Evolutionary conservation across 2,888 invertebrate genomes (phyloP).

Genomic region (Lordiphosa fenestrarum): DNA sequence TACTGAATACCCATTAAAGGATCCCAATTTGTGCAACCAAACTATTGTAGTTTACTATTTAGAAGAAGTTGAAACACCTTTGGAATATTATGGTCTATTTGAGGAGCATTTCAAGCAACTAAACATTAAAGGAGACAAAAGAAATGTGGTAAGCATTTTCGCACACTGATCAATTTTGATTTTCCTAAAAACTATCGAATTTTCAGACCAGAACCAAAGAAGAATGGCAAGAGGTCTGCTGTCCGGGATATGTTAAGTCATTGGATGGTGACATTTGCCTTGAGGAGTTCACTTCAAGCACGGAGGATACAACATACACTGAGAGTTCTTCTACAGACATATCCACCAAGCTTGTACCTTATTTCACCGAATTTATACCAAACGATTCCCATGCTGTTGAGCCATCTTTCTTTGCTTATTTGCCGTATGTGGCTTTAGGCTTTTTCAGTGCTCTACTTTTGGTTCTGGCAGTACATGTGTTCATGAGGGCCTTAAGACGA

Average conservation of each 20-base stretch:
- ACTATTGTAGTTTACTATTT: slow-evolving; percentile 10
- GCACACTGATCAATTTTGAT: neutral
- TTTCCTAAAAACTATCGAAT: neutral
- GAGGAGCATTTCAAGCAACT: neutral
- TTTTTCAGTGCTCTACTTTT: too few relatives aligned
- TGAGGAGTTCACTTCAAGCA: slow-evolving; percentile 1
- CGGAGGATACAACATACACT: neutral
- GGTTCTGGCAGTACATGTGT: too few relatives aligned
- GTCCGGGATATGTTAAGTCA: slow-evolving; percentile 30
- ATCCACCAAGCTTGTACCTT: too few relatives aligned
- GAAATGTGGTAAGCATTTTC: slow-evolving; percentile 21
- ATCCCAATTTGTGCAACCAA: slow-evolving; percentile 18
- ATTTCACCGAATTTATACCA: too few relatives aligned
- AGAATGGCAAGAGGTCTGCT: slow-evolving; percentile 21
- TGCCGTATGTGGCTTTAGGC: too few relatives aligned
- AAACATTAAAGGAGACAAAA: slow-evolving; percentile 1
- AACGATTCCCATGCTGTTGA: too few relatives aligned
- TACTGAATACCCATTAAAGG: neutral
- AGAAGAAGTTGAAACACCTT: slow-evolving; percentile 8
- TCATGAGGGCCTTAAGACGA: too few relatives aligned
- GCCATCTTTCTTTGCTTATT: too few relatives aligned
- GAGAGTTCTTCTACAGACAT: neutral
- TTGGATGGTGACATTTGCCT: slow-evolving; percentile 11
- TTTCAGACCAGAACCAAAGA: slow-evolving; percentile 31
- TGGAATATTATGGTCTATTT: slow-evolving; percentile 26